A percentile compares a stretch with the other conserved stretches of the same genome.
phyloP scores from a whole-genome alignment of 2,888 invertebrate species.

The Trisateles emortualis region DNA sequence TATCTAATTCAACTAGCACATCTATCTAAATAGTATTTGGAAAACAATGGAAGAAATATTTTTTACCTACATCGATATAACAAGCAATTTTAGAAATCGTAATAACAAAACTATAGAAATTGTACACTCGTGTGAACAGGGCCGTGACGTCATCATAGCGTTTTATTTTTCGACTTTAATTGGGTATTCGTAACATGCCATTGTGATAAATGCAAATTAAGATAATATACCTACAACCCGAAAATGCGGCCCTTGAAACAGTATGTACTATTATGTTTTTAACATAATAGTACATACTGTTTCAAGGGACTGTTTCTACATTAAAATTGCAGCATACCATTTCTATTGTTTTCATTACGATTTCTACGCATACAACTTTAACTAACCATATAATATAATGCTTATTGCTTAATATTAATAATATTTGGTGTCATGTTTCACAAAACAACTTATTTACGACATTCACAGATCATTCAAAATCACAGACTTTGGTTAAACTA shows the following conservation, averaged over 20 bases:
- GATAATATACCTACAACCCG: too few relatives aligned
- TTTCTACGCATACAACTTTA: conserved; percentile 15
- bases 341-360: too few relatives aligned
- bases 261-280: too few relatives aligned
- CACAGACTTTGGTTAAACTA: conserved; percentile 40
- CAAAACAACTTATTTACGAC: conserved; percentile 15
- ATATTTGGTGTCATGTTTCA: conserved; percentile 39
- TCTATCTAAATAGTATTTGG: conserved; percentile 47
- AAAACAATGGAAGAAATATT: conserved; percentile 59
- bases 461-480: conserved; percentile 48
- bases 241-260: too few relatives aligned
- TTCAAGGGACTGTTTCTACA: not conserved
- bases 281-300: too few relatives aligned
- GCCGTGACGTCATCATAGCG: too few relatives aligned
- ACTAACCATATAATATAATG: conserved; percentile 30
- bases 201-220: too few relatives aligned
- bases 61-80: conserved; percentile 25
- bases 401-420: conserved; percentile 21
- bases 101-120: too few relatives aligned
- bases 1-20: conserved; percentile 46
- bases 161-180: too few relatives aligned
- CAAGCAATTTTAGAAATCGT: conserved; percentile 6
- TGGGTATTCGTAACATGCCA: too few relatives aligned
- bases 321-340: not conserved
- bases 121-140: too few relatives aligned